Percentiles rank a stretch among this genome's conserved stretches.
phyloP scores from a whole-genome alignment of 2,888 invertebrate species.

The Meteorus cinctellus region DNA sequence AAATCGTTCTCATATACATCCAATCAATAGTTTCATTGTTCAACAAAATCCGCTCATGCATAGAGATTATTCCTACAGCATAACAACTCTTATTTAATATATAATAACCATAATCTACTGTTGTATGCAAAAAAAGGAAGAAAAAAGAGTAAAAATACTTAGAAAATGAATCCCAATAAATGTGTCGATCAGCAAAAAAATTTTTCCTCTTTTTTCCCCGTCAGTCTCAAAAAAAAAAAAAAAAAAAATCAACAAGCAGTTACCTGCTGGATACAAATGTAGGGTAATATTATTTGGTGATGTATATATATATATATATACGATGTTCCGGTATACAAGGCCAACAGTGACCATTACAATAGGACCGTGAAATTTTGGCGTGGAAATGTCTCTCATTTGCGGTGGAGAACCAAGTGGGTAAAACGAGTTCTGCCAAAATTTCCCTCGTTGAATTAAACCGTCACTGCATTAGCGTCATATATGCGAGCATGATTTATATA shows the following conservation, averaged over 20 bases:
- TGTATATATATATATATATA: conserved; percentile 14
- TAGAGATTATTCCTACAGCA: not conserved
- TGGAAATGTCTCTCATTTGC: conserved; percentile 31
- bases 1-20: not conserved
- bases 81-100: not conserved
- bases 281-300: not conserved
- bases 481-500: conserved; percentile 1
- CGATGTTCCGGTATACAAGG: not conserved
- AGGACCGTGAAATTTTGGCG: conserved; percentile 31
- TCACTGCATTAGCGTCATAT: conserved; percentile 27
- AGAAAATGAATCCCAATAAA: too few species aligned
- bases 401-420: conserved; percentile 27
- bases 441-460: conserved; percentile 31
- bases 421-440: conserved; percentile 35
- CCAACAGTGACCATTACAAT: conserved; percentile 23
- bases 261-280: not conserved
- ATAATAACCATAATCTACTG: not conserved
- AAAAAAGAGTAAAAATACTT: too few species aligned
- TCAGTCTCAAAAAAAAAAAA: not conserved
- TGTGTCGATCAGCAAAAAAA: not conserved
- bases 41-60: not conserved
- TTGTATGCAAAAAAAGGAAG: too few species aligned
- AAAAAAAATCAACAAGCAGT: not conserved
- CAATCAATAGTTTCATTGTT: not conserved
- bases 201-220: not conserved